These are phyloP conservation scores for Schizopygopsis malacanthus DNA, from an alignment of 2,797 vertebrate genomes.

Conservation along the genomic window DNA sequence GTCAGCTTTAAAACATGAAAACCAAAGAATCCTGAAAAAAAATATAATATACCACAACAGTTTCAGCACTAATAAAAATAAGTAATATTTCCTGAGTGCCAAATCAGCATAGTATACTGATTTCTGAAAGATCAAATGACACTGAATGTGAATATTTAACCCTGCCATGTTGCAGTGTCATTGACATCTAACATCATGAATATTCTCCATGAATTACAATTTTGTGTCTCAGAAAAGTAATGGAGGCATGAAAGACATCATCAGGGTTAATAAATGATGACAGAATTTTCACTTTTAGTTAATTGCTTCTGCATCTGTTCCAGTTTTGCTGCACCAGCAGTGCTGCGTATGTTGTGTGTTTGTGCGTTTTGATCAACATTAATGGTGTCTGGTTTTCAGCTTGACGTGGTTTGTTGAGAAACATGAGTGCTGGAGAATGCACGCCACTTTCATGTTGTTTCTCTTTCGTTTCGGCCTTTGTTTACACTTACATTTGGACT, in stretches of 20 bases:
- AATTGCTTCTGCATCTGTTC: background rate
- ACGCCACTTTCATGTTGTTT: slow-evolving; percentile 52
- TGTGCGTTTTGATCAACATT: slow-evolving; percentile 63
- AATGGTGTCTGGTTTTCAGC: slow-evolving; percentile 62
- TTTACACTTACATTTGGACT: slow-evolving; percentile 67
- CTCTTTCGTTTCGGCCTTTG: slow-evolving; percentile 47
- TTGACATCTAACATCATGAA: background rate
- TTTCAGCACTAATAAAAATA: background rate
- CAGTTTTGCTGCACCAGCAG: slow-evolving; percentile 8
- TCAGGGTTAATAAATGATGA: background rate
- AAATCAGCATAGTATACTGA: background rate
- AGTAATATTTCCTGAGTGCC: background rate
- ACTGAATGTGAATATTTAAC: background rate
- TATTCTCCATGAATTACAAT: background rate
- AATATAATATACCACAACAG: background rate
- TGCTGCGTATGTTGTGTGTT: slow-evolving; percentile 31
- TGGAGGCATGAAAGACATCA: background rate
- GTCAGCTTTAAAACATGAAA: background rate
- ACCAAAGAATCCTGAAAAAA: background rate
- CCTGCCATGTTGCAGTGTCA: background rate
- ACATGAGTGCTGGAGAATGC: slow-evolving; percentile 49
- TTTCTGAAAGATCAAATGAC: background rate
- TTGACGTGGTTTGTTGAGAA: slow-evolving; percentile 45
- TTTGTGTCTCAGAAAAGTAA: background rate
- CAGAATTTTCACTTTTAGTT: background rate